These are phyloP conservation scores for Chloebia gouldiae DNA, from an alignment of 2,113 vertebrate genomes.

Conservation along the genomic window DNA sequence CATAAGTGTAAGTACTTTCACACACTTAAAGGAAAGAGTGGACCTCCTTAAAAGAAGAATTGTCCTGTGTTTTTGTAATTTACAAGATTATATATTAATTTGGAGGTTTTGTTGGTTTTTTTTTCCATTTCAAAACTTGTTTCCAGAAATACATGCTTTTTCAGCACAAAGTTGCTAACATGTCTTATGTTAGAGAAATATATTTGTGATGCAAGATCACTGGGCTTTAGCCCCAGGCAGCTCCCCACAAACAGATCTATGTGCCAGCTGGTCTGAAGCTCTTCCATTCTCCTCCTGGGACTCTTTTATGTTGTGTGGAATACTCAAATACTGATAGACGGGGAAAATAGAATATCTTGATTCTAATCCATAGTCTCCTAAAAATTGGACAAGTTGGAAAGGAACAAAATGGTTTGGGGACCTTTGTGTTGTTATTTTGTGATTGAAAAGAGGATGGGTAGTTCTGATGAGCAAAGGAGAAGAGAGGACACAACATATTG, in stretches of 20 bases:
- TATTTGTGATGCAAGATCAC: neutral
- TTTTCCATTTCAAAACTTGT: neutral
- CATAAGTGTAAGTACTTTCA: neutral
- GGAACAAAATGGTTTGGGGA: neutral
- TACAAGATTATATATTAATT: neutral
- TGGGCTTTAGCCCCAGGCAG: neutral
- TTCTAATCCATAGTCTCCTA: neutral
- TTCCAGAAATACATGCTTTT: neutral
- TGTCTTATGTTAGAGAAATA: neutral
- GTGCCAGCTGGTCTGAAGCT: neutral
- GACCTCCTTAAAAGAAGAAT: neutral
- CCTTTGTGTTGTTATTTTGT: neutral
- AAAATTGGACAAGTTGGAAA: neutral
- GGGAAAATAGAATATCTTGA: neutral
- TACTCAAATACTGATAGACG: neutral
- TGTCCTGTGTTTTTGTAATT: neutral
- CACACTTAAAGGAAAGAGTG: neutral
- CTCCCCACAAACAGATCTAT: neutral
- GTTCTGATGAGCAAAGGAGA: neutral
- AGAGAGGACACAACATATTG: neutral
- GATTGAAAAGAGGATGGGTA: neutral
- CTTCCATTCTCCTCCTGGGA: neutral
- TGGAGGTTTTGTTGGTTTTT: neutral
- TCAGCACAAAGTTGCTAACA: neutral
- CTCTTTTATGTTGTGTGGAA: neutral